Conservation (phyloP, 2,888 invertebrate species). For the Drosophila stalkeri region DNA sequence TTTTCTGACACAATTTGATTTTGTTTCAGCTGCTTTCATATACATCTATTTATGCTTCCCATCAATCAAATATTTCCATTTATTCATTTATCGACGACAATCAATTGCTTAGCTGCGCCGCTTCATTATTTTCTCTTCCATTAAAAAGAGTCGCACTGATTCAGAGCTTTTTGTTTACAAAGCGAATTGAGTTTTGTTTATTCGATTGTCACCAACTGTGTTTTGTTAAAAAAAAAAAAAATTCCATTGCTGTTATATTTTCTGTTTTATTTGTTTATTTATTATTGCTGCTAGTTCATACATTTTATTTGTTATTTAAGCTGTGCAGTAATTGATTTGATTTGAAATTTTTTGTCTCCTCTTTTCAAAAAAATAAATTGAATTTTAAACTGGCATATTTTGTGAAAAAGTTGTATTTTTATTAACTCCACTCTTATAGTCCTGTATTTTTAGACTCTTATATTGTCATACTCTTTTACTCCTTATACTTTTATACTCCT, state of each 20-base stretch:
- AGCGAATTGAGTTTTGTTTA: slow-evolving; percentile 21
- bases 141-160: not conserved
- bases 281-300: not conserved
- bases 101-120: not conserved
- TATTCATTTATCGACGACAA: not conserved
- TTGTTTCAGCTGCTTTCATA: slow-evolving; percentile 1
- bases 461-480: not conserved
- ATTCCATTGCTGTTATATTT: slow-evolving; percentile 16
- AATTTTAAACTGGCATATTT: not conserved
- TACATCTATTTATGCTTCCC: not conserved
- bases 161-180: slow-evolving; percentile 3
- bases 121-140: not conserved
- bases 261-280: not conserved
- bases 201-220: slow-evolving; percentile 2
- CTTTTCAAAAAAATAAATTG: not conserved
- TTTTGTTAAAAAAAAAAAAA: slow-evolving; percentile 3
- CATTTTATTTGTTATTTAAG: not conserved
- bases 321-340: not conserved
- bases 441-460: not conserved
- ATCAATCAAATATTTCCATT: slow-evolving; percentile 4
- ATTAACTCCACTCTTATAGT: not conserved
- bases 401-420: not conserved
- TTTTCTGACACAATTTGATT: not conserved
- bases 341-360: not conserved
- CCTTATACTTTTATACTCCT: not conserved